Base-by-base conservation (phyloP, 2,888 invertebrate species). In the Temnothorax unifasciatus region DNA sequence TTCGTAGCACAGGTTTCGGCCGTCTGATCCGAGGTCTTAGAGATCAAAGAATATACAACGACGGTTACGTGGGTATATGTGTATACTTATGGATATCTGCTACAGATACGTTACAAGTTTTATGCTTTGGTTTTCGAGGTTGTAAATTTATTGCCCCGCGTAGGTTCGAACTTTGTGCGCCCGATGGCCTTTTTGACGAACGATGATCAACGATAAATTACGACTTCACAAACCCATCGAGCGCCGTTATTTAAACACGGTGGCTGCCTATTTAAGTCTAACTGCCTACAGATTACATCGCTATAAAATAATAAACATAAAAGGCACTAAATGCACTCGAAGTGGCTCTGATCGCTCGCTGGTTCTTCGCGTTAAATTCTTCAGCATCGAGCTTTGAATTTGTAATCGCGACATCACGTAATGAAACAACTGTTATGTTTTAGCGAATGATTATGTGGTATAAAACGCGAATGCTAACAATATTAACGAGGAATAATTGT, bases 281-380 rank as follows among this genome's bases (percentile, higher is more conserved):
- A 92, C 90, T 90, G 89, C 91, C 89, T 89, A 88, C 91, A 92
- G 92, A 93, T 93, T 94, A 93, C 89, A 86, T 91, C 87, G 92
- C 92, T 92, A 92, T 94, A 94, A 94, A 94, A 93, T 93, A 93
- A 94, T 94, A 93, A 94, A 93, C 93, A 89, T 94, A 92, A 94
- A 94, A 91, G 90, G 90, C 89, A 89, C 86, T 87, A 88, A 88
- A 89, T 87, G 74, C 59, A 54, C 57, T 73, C 21, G 15, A 47
- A 71, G 44, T 71, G 59, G 29, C 29, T 13, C 34, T 47, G 15
- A 57, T 11, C 44, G 21, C n/a, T 71, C 18, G 11, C 25, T n/a
- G 8, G 8, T 47, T 29, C n/a, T 34, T n/a, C n/a, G n/a, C 5
- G n/a, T 2, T n/a, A 79, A 57, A 21, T 50, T 73, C 44, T 29